Evolutionary conservation across 2,888 invertebrate species (phyloP), one percentile per base, ranked within the genome.

Genomic region (Escarpia spicata): DNA sequence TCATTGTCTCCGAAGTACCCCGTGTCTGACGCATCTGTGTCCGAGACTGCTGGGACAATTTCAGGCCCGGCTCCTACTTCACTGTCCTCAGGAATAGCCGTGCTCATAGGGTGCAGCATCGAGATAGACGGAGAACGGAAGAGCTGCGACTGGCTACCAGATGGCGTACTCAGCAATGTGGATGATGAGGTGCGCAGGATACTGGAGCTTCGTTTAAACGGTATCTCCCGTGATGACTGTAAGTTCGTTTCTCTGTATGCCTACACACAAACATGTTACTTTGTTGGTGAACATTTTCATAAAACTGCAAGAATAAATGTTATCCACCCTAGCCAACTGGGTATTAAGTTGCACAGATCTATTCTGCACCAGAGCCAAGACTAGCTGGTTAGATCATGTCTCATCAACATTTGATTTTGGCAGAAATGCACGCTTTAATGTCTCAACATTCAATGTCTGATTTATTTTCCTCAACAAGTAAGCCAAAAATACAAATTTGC

Each of bases 31-130:
- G 60, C 90, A 90, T 92, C 92, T 91, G 44, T 44, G 6, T 44
- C 91, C 3, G 91, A 91, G 19, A 45, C 91, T 26, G 37, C 52
- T 3, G 43, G n/a, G 45, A 12, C 4, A n/a, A 26, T n/a, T 52
- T 91, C 91, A 19, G 91, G 44, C 37, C 44, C 12, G 44, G 52
- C 91, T 9, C 91, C 45, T 26, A 93, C 90, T 45, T 93, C 92
- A 31, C 92, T 91, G 60, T 92, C 90, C 60, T 93, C 93, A 60
- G 93, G 93, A 90, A 93, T 92, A n/a, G 90, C 91, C 45, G 43
- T 91, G 26, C 43, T 44, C 52, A 44, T 91, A 31, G 52, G 91
- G 52, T 91, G 45, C 26, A 45, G 45, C n/a, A 37, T 12, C 44
- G 44, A 19, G 15, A n/a, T 26, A 6, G 52, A 52, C 9, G 19